These are phyloP conservation scores for Chaetorhynchus papuensis DNA, from an alignment of 2,113 vertebrate species.

Conservation along the genomic window DNA sequence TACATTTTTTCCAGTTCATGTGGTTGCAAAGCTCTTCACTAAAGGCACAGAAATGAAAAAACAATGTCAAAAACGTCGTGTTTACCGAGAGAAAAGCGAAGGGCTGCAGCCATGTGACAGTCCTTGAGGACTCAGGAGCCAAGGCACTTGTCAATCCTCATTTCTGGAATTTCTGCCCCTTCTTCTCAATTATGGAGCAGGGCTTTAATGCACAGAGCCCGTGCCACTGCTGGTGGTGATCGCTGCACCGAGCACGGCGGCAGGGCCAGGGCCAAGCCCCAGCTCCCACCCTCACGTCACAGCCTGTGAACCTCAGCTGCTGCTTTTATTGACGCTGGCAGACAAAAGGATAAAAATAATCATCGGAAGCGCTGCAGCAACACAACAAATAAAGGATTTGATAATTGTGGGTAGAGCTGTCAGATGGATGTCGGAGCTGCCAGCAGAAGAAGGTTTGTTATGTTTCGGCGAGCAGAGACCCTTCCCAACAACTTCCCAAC, in stretches of 20 bases:
- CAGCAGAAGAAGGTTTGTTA: background rate
- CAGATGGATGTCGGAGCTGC: background rate
- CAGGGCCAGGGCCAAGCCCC: background rate
- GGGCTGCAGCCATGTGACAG: background rate
- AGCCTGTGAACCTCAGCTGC: background rate
- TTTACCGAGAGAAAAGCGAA: background rate
- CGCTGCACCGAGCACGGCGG: background rate
- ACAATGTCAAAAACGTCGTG: background rate
- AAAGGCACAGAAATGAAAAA: background rate
- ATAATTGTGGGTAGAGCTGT: background rate
- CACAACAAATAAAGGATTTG: background rate
- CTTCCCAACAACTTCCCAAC: background rate
- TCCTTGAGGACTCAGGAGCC: background rate
- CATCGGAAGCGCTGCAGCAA: background rate
- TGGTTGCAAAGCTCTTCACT: background rate
- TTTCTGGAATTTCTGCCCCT: background rate
- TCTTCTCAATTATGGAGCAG: background rate
- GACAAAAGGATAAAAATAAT: slow-evolving; percentile 37
- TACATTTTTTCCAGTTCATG: background rate
- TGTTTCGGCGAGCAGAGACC: background rate
- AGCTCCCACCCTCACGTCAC: background rate
- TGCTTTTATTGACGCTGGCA: background rate
- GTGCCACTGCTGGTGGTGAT: background rate
- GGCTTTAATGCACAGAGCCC: background rate
- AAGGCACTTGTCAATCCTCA: background rate